Percentiles rank a stretch among this genome's conserved stretches.
These are phyloP conservation scores for Sebastes variabilis DNA, from an alignment of 2,797 vertebrate species.

Conservation along the genomic window DNA sequence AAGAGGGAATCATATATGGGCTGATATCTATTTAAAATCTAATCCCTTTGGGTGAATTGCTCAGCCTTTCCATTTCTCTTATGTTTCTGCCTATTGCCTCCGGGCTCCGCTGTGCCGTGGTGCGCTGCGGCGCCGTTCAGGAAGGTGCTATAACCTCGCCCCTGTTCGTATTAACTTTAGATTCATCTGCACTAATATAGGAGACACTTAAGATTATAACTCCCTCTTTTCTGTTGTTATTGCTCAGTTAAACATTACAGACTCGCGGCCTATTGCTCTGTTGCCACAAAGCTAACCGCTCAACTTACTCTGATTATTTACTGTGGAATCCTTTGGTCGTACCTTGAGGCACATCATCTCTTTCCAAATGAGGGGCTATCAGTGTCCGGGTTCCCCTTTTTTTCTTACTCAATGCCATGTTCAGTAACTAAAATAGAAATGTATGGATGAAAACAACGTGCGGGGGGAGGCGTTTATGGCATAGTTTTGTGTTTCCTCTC, in stretches of 20 bases:
- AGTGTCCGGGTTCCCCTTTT: neutral
- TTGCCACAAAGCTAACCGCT: slow-evolving; percentile 17
- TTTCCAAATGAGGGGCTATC: slow-evolving; percentile 9
- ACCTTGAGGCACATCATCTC: slow-evolving; percentile 11
- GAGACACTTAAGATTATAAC: slow-evolving; percentile 69
- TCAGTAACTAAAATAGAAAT: slow-evolving; percentile 3
- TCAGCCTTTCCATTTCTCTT: slow-evolving; percentile 76
- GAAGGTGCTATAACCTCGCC: slow-evolving; percentile 73
- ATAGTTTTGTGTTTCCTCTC: neutral
- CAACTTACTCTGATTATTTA: slow-evolving; percentile 33
- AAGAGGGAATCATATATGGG: slow-evolving; percentile 75
- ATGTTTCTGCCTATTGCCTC: slow-evolving; percentile 74
- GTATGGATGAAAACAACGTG: neutral
- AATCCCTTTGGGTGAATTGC: slow-evolving; percentile 76
- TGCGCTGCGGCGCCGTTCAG: slow-evolving; percentile 51
- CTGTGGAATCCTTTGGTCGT: slow-evolving; percentile 12
- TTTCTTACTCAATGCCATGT: neutral
- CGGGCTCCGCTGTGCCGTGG: slow-evolving; percentile 57
- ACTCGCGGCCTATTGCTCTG: slow-evolving; percentile 28
- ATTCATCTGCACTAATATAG: slow-evolving; percentile 62
- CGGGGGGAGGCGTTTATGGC: neutral
- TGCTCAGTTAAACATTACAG: slow-evolving; percentile 57
- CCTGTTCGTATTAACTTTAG: slow-evolving; percentile 73
- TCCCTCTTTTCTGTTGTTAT: slow-evolving; percentile 65
- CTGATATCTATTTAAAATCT: slow-evolving; percentile 83